Base-by-base conservation (phyloP, 2,113 vertebrate genomes). In the Rutilus rutilus region DNA sequence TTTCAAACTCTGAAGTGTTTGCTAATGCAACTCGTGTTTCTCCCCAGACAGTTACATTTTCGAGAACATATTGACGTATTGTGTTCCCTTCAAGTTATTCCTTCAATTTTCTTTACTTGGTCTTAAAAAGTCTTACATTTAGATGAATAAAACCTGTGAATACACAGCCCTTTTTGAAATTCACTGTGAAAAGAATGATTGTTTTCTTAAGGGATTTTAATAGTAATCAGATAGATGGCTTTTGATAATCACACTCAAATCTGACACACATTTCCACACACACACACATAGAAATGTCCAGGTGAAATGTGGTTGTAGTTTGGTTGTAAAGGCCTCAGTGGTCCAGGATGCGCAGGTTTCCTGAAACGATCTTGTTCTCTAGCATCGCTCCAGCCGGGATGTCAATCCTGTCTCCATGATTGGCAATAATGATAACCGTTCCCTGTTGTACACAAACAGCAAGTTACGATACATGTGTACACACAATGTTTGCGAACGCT, bases 331-430 rank as follows among this genome's bases (percentile, higher is more conserved):
- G 50, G 75, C 90, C 80, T 99, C 95, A 99, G 93, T 99, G 98
- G 92, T 99, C 98, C 89, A 99, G 94, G 94, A 99, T 99, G 84
- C 97, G 96, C 88, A 99, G 96, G 89, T 99, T 99, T 89, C 98
- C 98, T 8, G 98, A 99, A 0, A 99, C 98, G 0, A 99, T 99
- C 94, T 99, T 99, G 95, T 99, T 99, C 93, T 99, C 98, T 90
- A 99, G 95, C 89, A 99, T 90, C 1, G 98, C 98, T 93, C 98
- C 98, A 11, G 97, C 96, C 0, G 98, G 98, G 93, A 99, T 99
- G 90, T 99, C 98, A 42, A 99, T 99, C 87, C 98, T 93, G 93
- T 99, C 98, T 0, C 98, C 98, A 0, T 99, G 98, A 74, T 99
- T 99, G 23, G 98, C 98, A 0, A 99, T 99, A 87, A 99, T 99